Evolutionary conservation across 2,797 vertebrate species (phyloP), one percentile per base, ranked within the genome.

Genomic region (Apogon hyalosoma): DNA sequence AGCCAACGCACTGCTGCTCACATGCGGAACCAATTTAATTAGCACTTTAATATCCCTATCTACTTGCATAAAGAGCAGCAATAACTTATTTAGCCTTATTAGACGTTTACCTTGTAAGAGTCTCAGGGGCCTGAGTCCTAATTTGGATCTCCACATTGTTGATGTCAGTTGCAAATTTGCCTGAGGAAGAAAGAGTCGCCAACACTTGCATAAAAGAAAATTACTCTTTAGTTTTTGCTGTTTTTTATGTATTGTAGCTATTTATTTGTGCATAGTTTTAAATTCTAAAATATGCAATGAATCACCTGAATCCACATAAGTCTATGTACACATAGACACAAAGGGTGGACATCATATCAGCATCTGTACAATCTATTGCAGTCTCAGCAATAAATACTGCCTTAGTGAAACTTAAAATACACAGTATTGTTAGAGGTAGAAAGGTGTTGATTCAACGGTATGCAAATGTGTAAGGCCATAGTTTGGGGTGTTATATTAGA

Each of bases 81-180:
- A 84, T 85, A 85, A 87, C 82, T 84, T 86, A 87, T 85, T 87
- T 84, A 87, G 74, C 80, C 73, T 83, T 79, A 87, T 89, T 90
- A 90, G 71, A 74, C 60, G 11, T 88, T 89, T 83, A 84, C 78
- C 74, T 84, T 76, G 82, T 72, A 80, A 77, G 78, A 79, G 64
- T 79, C 86, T 84, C 85, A 21, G 41, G 79, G 80, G 84, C 33
- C 55, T 12, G 28, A 76, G 47, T 83, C 49, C 61, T 82, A 82
- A 88, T 85, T 87, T 82, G 63, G 73, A 79, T 77, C 40, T 66
- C 62, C 73, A 69, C 71, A 68, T 69, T 69, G 65, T 82, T 75
- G 69, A 79, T 83, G 72, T 66, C 66, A 6, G 39, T 69, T 75
- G 55, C 59, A 74, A 59, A 80, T 76, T 59, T 73, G 64, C 59